Evolutionary conservation across 2,113 vertebrate genomes (phyloP), one percentile per base, ranked within the genome.

Genomic region (Periophthalmodon schlosseri): DNA sequence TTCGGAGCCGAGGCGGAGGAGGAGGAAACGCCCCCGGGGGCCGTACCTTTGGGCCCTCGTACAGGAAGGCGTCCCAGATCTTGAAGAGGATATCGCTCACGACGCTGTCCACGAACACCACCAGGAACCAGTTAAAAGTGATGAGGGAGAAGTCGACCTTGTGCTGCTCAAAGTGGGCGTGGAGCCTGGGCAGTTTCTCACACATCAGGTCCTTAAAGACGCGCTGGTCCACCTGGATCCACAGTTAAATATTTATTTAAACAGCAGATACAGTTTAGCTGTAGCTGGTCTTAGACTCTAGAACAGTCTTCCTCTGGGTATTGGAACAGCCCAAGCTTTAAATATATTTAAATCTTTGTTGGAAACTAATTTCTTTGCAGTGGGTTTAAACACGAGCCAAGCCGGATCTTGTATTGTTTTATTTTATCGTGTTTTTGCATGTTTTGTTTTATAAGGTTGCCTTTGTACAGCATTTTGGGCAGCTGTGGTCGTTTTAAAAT

Each of bases 41-140:
- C 2, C 79, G 82, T 84, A 98, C 98, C 97, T 99, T 99, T 44
- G 97, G 96, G 63, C 98, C 98, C 88, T 99, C 98, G 7, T 96
- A 99, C 0, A 99, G 93, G 86, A 99, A 99, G 12, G 98, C 93
- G 65, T 99, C 98, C 98, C 98, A 99, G 84, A 99, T 97, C 87
- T 96, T 97, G 82, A 99, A 99, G 69, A 99, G 96, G 81, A 99
- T 93, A 86, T 98, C 97, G 12, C 96, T 98, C 78, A 97, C 95
- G 46, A 99, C 96, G 0, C 97, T 99, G 92, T 99, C 98, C 88
- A 99, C 98, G 81, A 99, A 99, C 56, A 97, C 93, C 80, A 99
- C 97, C 52, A 99, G 94, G 80, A 99, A 99, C 98, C 98, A 99
- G 94, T 99, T 99, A 90, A 99, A 99, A 11, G 98, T 99, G 91